Conservation (phyloP, 2,888 invertebrate genomes). For the Dendrolimus houi region DNA sequence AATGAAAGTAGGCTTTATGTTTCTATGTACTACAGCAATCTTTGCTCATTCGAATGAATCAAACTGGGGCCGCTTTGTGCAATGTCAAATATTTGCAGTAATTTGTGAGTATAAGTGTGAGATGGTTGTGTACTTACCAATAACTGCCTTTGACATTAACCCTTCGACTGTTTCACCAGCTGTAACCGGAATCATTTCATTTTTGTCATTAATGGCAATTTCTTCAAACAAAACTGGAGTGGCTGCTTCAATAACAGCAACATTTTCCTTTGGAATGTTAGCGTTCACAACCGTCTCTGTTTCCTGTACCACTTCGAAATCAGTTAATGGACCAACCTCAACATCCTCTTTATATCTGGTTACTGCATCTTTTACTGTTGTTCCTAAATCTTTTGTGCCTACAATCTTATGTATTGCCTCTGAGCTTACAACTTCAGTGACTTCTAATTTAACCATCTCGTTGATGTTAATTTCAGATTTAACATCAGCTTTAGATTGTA, state of each 20-base stretch:
- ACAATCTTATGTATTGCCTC: constrained; percentile 1
- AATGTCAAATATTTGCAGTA: too few species aligned
- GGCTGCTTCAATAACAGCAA: not conserved
- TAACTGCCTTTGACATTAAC: not conserved
- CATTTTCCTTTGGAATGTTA: not conserved
- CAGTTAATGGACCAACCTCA: too few species aligned
- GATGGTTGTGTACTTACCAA: not conserved
- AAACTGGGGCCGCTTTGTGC: too few species aligned
- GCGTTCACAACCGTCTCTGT: too few species aligned
- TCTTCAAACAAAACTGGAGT: not conserved
- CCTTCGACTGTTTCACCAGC: not conserved
- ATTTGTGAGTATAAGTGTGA: too few species aligned
- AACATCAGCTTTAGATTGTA: not conserved
- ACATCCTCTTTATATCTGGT: too few species aligned
- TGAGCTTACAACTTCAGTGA: not conserved
- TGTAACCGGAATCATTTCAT: not conserved
- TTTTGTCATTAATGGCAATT: not conserved
- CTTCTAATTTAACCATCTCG: not conserved
- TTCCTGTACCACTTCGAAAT: too few species aligned
- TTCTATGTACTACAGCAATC: too few species aligned
- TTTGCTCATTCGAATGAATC: too few species aligned
- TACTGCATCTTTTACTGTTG: too few species aligned
- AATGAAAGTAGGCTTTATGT: too few species aligned
- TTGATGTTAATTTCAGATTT: not conserved
- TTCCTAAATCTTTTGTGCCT: too few species aligned